Evolutionary conservation across 2,888 invertebrate species (phyloP), one percentile per base, ranked within the genome.

Genomic region (Protodeltote pygarga): DNA sequence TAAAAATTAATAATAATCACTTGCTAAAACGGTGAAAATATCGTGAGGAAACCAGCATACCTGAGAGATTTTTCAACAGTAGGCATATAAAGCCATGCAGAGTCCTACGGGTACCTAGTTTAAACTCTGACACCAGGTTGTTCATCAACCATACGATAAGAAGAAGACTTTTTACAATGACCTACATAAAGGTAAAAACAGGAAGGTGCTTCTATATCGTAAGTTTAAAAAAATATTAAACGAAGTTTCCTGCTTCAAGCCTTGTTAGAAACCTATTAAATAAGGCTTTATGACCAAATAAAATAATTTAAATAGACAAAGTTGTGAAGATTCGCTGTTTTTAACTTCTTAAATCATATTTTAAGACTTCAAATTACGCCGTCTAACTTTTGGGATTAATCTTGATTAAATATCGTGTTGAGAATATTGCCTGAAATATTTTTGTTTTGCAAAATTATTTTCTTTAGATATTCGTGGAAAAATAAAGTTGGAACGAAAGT

Each of bases 271-370:
- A 29, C 29, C 29, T 33, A 60, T 60, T 60, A 29, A 25, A 60
- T 60, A 60, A 34, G 53, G 52, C 28, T 41, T 33, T 31, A 41
- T 41, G 44, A 46, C 37, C 10, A 11, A 24, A 45, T 38, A 25
- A 24, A 46, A 39, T 62, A 35, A 45, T 39, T 31, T 31, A 58
- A 41, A 54, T 35, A 47, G 19, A 47, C 29, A 14, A 60, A 52
- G 20, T 60, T 38, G 35, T 41, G 41, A 11, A 42, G 21, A 48
- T 29, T 48, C 24, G 27, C 25, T 45, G 45, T 42, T 33, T n/a
- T n/a, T 37, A 46, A 46, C 65, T 54, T 62, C 42, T 48, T 52
- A 52, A 63, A 62, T 49, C 13, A 40, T 48, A 42, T 53, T 65
- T 41, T 42, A 46, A 45, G 57, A 57, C 45, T 44, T 49, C 29